phyloP scores from a whole-genome alignment of 2,888 invertebrate genomes.

The Leucozona laternaria region DNA sequence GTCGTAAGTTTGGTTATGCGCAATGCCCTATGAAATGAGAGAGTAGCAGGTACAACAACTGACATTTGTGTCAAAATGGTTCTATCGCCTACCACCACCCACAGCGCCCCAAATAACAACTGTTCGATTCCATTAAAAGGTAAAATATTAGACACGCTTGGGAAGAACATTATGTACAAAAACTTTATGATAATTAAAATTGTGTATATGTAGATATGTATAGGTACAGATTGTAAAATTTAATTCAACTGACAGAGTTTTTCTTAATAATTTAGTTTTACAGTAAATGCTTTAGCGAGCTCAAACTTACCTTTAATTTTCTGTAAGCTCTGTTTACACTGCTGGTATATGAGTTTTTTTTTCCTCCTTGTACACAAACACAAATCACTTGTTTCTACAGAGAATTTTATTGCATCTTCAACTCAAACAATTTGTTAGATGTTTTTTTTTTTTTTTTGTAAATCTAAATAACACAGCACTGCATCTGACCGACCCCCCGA shows the following conservation, averaged over 20 bases:
- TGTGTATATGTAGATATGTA: too few relatives aligned
- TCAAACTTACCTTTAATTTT: slow-evolving; percentile 14
- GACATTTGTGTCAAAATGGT: slow-evolving; percentile 45
- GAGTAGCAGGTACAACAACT: slow-evolving; percentile 32
- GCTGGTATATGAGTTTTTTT: neutral
- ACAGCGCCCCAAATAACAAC: slow-evolving; percentile 16
- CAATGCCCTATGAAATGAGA: slow-evolving; percentile 35
- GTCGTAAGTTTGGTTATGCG: slow-evolving; percentile 52
- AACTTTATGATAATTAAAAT: neutral
- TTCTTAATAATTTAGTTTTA: neutral
- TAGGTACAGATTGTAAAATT: neutral
- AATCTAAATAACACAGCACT: slow-evolving; percentile 46
- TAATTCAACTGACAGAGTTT: neutral
- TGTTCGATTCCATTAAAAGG: neutral
- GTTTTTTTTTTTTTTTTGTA: neutral
- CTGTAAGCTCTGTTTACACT: neutral
- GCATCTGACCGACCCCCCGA: slow-evolving; percentile 52
- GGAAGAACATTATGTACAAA: neutral
- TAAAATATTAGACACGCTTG: neutral
- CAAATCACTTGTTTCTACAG: neutral
- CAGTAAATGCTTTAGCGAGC: too few relatives aligned
- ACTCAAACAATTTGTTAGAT: slow-evolving; percentile 30
- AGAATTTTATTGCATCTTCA: neutral
- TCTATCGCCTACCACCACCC: neutral
- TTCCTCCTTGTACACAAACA: neutral